phyloP scores from a whole-genome alignment of 2,797 vertebrate species.

The Buphagus erythrorhynchus region DNA sequence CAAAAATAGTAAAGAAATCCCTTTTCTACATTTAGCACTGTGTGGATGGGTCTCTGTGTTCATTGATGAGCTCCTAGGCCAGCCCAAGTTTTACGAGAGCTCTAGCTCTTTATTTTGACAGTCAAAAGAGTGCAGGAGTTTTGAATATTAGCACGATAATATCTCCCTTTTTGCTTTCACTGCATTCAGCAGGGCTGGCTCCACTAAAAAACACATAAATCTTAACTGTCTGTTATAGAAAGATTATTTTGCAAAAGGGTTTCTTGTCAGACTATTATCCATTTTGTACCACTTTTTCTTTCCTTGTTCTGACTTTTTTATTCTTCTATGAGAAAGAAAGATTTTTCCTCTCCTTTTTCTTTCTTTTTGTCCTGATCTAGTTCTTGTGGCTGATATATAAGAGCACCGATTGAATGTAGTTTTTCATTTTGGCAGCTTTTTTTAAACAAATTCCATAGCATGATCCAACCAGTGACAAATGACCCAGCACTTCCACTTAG shows the following conservation, averaged over 20 bases:
- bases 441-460: constrained; percentile 36
- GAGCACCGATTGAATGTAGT: neutral
- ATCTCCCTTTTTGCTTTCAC: neutral
- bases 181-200: constrained; percentile 6
- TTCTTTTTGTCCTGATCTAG: neutral
- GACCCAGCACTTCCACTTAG: constrained; percentile 20
- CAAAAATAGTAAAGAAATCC: constrained; percentile 27
- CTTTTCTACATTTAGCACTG: neutral
- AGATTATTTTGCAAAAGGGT: neutral
- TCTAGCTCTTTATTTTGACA: neutral
- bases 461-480: constrained; percentile 49
- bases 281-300: constrained; percentile 7
- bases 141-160: neutral
- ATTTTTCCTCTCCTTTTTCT: neutral
- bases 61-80: neutral
- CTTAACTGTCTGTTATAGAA: neutral
- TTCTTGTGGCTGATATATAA: constrained; percentile 26
- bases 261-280: neutral
- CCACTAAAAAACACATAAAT: neutral
- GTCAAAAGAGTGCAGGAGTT: neutral
- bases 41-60: neutral
- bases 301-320: neutral
- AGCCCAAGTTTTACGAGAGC: neutral
- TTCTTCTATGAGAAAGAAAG: neutral
- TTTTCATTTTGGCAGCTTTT: constrained; percentile 33